Conservation (phyloP, 2,113 vertebrate genomes). For the Nothobranchius kuhntae region DNA sequence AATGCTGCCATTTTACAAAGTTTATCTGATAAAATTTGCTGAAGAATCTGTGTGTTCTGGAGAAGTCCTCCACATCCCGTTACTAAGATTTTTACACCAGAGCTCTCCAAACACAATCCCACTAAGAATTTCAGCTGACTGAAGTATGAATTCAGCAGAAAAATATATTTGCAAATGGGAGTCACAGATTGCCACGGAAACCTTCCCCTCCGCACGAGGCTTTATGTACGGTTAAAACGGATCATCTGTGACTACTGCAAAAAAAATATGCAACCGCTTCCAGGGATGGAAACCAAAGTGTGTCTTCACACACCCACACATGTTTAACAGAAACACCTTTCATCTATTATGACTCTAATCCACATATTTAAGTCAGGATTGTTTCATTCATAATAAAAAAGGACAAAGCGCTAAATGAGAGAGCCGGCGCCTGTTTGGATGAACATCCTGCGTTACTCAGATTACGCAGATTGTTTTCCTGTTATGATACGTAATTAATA, state of each 20-base stretch:
- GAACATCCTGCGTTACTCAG: neutral
- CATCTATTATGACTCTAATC: conserved; percentile 20
- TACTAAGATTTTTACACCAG: neutral
- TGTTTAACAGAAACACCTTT: conserved; percentile 28
- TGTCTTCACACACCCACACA: neutral
- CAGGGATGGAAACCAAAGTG: neutral
- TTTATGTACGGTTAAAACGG: conserved; percentile 29
- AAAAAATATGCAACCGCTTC: conserved; percentile 12
- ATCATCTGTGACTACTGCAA: conserved; percentile 35
- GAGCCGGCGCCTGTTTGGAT: neutral
- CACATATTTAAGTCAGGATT: conserved; percentile 10
- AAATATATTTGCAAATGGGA: conserved; percentile 10
- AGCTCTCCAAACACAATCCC: neutral
- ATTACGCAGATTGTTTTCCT: neutral
- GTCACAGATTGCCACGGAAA: conserved; percentile 16
- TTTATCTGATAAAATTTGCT: neutral
- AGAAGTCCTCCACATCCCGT: neutral
- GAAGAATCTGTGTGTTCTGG: neutral
- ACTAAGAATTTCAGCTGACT: neutral
- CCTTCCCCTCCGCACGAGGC: neutral
- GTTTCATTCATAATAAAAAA: conserved; percentile 15
- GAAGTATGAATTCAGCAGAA: conserved; percentile 3
- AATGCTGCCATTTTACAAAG: too few species aligned
- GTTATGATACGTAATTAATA: neutral
- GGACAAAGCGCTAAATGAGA: neutral